Evolutionary conservation across 2,113 vertebrate genomes (phyloP), one percentile per base, ranked within the genome.

Genomic region (Neogobius melanostomus): DNA sequence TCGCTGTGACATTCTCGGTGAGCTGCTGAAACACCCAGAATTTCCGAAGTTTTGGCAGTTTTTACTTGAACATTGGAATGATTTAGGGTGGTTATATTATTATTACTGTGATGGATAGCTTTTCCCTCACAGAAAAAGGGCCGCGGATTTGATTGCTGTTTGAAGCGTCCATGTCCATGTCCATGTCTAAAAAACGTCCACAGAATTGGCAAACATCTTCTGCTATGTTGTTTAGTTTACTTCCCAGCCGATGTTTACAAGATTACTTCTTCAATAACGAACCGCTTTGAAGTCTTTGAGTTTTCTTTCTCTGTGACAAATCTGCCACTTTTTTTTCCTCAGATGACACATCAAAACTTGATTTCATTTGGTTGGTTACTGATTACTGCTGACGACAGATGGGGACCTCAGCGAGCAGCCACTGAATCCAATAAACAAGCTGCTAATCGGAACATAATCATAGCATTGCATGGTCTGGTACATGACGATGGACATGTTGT

Each of bases 401-500:
- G 21, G 50, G 17, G 46, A 28, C 17, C 28, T 54, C 62, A 14
- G 15, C 46, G 68, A 70, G 68, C n/a, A 42, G 45, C n/a, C 43
- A 67, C 4, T 8, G n/a, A 71, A 48, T 65, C 59, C 28, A 66
- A 79, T 51, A 79, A 82, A 80, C 28, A 69, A 59, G 62, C 71
- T 71, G 36, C 72, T 76, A 87, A 85, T 88, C 53, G 68, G 53
- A 76, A 65, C 6, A 71, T 75, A 79, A 83, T 85, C 14, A 17
- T 53, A 44, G 62, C 64, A 61, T 78, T 69, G 43, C 53, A 68
- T 42, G 69, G 57, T n/a, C 21, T 68, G 47, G 0, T 72, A 14
- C 74, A 79, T 72, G 80, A 73, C 6, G 80, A 73, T 4, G 76
- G 60, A 65, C 75, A 67, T 79, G 66, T 71, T 77, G 61, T 47